Conservation (phyloP, 2,113 vertebrate species). For the Leptocoma aspasia region DNA sequence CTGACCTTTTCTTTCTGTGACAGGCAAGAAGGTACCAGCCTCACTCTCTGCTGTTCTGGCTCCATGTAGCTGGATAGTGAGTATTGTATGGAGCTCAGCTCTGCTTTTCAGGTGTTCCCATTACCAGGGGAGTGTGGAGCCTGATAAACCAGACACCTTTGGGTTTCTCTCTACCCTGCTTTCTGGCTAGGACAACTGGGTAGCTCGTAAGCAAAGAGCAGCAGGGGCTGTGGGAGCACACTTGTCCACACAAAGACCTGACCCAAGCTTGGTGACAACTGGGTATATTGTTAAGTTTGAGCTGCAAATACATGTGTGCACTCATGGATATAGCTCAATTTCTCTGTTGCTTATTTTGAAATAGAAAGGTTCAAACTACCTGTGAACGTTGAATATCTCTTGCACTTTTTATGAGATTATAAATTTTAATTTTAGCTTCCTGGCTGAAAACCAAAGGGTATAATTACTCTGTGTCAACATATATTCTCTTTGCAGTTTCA, state of each 20-base stretch:
- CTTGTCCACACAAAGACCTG: background rate
- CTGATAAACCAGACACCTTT: background rate
- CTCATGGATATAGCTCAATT: background rate
- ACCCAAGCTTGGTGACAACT: background rate
- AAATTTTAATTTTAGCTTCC: conserved; percentile 8
- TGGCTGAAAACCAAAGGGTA: background rate
- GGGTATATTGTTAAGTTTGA: background rate
- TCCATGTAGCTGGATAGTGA: rapidly evolving
- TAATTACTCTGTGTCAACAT: conserved; percentile 24
- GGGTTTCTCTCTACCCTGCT: background rate
- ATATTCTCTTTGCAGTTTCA: background rate
- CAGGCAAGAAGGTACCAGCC: background rate
- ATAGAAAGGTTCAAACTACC: background rate
- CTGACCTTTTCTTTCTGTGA: background rate
- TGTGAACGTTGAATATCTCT: background rate
- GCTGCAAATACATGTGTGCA: background rate
- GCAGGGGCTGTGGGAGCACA: background rate
- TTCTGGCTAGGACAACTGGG: background rate
- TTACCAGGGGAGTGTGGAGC: background rate
- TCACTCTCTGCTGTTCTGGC: background rate
- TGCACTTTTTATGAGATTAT: background rate
- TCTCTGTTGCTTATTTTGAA: background rate
- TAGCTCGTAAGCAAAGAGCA: background rate
- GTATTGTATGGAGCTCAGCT: background rate
- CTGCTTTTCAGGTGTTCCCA: background rate